A percentile compares a stretch with the other conserved stretches of the same genome.
phyloP scores from a whole-genome alignment of 2,888 invertebrate species.

The Anaspis maculata region DNA sequence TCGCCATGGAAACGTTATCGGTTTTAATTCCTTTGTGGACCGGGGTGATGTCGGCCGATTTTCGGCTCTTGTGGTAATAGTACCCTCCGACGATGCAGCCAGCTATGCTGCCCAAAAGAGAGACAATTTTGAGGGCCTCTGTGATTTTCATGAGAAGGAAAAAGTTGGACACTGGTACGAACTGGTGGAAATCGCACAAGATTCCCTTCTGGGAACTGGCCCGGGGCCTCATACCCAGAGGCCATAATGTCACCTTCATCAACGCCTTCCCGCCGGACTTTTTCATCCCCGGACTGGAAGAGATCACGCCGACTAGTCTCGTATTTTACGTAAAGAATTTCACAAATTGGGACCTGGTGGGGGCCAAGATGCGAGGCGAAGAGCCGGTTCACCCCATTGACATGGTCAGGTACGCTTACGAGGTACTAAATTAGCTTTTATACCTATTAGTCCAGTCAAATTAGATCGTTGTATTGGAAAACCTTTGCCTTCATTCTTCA shows the following conservation, averaged over 20 bases:
- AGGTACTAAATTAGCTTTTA: too few relatives aligned
- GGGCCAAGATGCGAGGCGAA: constrained; percentile 67
- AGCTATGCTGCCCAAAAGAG: too few relatives aligned
- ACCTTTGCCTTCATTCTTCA: too few relatives aligned
- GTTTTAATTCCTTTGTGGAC: too few relatives aligned
- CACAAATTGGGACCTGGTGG: constrained; percentile 73
- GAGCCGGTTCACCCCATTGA: constrained; percentile 65
- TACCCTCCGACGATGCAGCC: too few relatives aligned
- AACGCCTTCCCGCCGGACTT: constrained; percentile 73
- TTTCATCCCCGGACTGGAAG: constrained; percentile 58
- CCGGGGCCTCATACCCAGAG: constrained; percentile 60
- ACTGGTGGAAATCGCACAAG: constrained; percentile 70
- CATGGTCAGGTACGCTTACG: constrained; percentile 65
- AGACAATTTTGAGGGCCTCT: constrained; percentile 45
- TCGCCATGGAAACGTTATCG: too few relatives aligned
- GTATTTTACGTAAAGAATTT: constrained; percentile 71
- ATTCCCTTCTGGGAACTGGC: constrained; percentile 76
- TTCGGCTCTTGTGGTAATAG: too few relatives aligned
- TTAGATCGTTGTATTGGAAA: too few relatives aligned
- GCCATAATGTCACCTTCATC: constrained; percentile 71
- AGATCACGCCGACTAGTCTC: constrained; percentile 67
- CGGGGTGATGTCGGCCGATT: constrained; percentile 18
- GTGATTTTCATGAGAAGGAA: constrained; percentile 47
- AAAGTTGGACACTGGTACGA: constrained; percentile 54
- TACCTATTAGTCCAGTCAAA: too few relatives aligned